Evolutionary conservation across 1,140 invertebrate species (phyloP).

Genomic region (Pogonus chalceus): DNA sequence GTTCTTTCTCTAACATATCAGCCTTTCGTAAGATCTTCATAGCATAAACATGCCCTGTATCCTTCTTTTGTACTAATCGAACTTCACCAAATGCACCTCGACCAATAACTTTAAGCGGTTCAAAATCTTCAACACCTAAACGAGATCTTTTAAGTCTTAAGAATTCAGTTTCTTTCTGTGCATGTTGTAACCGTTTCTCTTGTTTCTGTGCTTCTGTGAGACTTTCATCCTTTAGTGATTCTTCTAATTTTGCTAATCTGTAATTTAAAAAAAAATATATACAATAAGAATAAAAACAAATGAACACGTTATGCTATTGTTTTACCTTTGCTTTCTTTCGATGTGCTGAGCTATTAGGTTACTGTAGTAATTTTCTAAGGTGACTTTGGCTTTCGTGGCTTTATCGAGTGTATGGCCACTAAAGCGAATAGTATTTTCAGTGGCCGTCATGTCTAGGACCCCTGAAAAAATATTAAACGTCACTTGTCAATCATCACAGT

Average conservation of each 20-base stretch:
- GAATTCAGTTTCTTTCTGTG: slow-evolving; percentile 97
- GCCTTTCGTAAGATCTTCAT: slow-evolving; percentile 99
- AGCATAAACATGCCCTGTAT: slow-evolving; percentile 98
- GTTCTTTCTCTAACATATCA: slow-evolving; percentile 99
- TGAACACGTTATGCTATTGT: not conserved
- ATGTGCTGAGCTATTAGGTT: slow-evolving; percentile 95
- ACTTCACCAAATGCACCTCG: slow-evolving; percentile 98
- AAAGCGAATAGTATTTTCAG: slow-evolving; percentile 74
- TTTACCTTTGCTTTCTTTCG: slow-evolving; percentile 87
- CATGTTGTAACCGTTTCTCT: slow-evolving; percentile 88
- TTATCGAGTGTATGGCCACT: slow-evolving; percentile 96
- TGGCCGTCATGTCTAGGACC: slow-evolving; percentile 59
- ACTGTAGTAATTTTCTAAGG: slow-evolving; percentile 97
- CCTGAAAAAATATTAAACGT: slow-evolving; percentile 43
- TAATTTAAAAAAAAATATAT: slow-evolving; percentile 11
- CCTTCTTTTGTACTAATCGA: slow-evolving; percentile 97
- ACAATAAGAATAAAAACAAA: not conserved
- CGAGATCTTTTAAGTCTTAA: slow-evolving; percentile 90
- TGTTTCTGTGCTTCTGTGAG: slow-evolving; percentile 75
- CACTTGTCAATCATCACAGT: no score
- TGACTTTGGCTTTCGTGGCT: slow-evolving; percentile 97
- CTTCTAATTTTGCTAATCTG: slow-evolving; percentile 84
- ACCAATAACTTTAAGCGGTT: slow-evolving; percentile 94
- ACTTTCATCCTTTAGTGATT: slow-evolving; percentile 87
- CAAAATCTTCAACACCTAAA: slow-evolving; percentile 96